These are phyloP conservation scores for Scomber scombrus DNA, from an alignment of 2,113 vertebrate species.

Conservation along the genomic window DNA sequence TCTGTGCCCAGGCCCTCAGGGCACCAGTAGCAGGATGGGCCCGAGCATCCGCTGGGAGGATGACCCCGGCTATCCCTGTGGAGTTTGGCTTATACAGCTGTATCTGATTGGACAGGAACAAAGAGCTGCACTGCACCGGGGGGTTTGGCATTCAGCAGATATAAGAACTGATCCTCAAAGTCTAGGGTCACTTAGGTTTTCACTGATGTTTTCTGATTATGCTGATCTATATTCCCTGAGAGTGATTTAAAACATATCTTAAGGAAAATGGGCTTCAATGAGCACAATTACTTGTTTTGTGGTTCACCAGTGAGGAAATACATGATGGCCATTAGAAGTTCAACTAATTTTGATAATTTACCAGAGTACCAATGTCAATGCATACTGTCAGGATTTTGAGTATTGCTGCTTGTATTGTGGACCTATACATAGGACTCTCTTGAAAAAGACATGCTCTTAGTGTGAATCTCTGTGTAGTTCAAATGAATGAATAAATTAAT, in stretches of 20 bases:
- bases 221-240: not conserved
- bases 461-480: not conserved
- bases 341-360: not conserved
- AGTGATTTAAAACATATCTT: not conserved
- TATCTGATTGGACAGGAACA: constrained; percentile 79
- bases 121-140: constrained; percentile 64
- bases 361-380: not conserved
- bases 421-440: not conserved
- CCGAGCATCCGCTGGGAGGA: constrained; percentile 80
- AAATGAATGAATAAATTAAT: not conserved
- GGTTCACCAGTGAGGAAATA: not conserved
- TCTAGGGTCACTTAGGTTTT: constrained; percentile 23
- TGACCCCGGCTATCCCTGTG: constrained; percentile 78
- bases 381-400: not conserved
- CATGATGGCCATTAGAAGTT: not conserved
- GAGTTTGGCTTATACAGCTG: constrained; percentile 82
- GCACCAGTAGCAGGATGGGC: constrained; percentile 83
- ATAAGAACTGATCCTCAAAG: constrained; percentile 39
- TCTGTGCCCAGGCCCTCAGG: constrained; percentile 78
- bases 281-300: not conserved
- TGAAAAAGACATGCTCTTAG: not conserved
- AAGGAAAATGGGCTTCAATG: not conserved
- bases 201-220: not conserved
- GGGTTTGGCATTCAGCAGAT: constrained; percentile 67
- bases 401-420: not conserved